Evolutionary conservation across 92 coral and sea anemone species (phyloP).

Genomic region (Porites rus): DNA sequence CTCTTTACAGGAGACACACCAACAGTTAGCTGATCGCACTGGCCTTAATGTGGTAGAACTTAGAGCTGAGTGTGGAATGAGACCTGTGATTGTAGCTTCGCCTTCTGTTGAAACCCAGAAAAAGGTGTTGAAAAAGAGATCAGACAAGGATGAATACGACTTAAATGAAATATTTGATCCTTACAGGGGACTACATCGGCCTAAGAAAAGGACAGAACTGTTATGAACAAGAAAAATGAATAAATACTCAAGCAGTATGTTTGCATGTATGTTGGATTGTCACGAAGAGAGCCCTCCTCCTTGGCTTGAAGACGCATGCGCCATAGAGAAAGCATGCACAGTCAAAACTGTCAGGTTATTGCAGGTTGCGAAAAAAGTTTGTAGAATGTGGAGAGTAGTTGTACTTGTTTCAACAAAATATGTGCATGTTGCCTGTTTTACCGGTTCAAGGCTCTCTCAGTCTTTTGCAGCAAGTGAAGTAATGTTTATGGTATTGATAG

Average conservation of each 20-base stretch:
- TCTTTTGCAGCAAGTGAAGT: no score
- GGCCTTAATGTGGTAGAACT: conserved; percentile 97
- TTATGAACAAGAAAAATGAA: conserved; percentile 21
- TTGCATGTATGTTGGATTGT: not conserved
- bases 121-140: conserved; percentile 73
- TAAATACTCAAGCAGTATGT: not conserved
- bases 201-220: conserved; percentile 78
- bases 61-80: conserved; percentile 91
- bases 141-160: conserved; percentile 84
- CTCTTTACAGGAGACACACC: conserved; percentile 87
- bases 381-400: no score
- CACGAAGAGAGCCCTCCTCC: no score
- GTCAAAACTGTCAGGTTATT: no score
- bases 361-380: no score
- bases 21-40: conserved; percentile 96
- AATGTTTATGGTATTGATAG: no score
- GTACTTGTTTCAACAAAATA: no score
- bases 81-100: conserved; percentile 91
- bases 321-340: no score
- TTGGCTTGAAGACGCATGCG: no score
- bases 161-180: conserved; percentile 95
- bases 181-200: conserved; percentile 93
- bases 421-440: no score
- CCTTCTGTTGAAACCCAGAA: conserved; percentile 83
- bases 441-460: no score